Percentiles rank a stretch among this genome's conserved stretches.
phyloP scores from a whole-genome alignment of 2,888 invertebrate species.

The Aspidapion aeneum region DNA sequence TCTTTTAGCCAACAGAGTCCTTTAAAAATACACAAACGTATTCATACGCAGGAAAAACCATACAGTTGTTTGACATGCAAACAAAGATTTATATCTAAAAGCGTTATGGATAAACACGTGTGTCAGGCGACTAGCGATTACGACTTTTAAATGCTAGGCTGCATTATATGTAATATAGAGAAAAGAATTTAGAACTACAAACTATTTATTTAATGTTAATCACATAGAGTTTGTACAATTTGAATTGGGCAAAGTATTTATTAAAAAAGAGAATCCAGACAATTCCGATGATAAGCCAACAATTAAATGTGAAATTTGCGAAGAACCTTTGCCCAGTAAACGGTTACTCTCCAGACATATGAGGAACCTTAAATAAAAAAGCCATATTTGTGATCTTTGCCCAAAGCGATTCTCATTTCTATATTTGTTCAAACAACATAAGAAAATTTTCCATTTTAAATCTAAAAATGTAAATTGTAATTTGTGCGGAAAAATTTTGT shows the following conservation, averaged over 20 bases:
- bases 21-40: not conserved
- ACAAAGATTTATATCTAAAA: not conserved
- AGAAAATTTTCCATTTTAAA: conserved; percentile 24
- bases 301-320: no score
- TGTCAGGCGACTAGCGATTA: no score
- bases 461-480: conserved; percentile 27
- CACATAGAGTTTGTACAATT: no score
- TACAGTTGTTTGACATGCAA: not conserved
- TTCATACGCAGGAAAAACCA: not conserved
- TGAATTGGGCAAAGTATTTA: no score
- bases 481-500: conserved; percentile 27
- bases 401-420: conserved; percentile 26
- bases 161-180: no score
- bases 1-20: conserved; percentile 45
- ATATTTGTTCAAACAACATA: conserved; percentile 26
- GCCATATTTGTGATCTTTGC: conserved; percentile 19
- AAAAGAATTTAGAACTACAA: no score
- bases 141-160: no score
- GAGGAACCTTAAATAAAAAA: not conserved
- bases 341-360: no score
- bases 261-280: no score
- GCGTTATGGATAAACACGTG: not conserved
- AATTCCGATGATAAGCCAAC: no score
- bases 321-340: no score
- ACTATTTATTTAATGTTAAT: no score